Evolutionary conservation across 2,113 vertebrate genomes (phyloP).

Genomic region (Scalopus aquaticus): DNA sequence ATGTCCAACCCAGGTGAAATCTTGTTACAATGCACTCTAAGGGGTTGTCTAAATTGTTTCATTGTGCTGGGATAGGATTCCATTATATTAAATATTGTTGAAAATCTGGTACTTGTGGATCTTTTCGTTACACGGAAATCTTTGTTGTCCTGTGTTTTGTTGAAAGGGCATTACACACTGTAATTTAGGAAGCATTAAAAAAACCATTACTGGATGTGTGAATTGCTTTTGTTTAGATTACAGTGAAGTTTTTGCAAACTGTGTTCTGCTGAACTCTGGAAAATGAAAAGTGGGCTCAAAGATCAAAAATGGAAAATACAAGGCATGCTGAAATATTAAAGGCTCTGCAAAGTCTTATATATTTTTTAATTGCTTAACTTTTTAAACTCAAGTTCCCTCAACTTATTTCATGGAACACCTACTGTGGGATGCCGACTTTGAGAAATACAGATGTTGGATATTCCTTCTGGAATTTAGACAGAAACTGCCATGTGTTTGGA

Average conservation of each 20-base stretch:
- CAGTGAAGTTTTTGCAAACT: conserved; percentile 33
- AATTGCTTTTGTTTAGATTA: conserved; percentile 40
- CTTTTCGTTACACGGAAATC: background rate
- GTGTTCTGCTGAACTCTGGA: background rate
- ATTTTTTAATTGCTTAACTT: background rate
- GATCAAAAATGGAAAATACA: background rate
- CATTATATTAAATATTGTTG: conserved; percentile 33
- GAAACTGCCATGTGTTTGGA: background rate
- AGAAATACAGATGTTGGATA: background rate
- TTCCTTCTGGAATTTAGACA: conserved; percentile 37
- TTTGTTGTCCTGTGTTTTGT: background rate
- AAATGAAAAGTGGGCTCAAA: background rate
- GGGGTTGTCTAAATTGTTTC: conserved; percentile 20
- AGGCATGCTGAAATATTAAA: background rate
- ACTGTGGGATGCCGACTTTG: background rate
- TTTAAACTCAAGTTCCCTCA: background rate
- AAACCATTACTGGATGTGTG: background rate
- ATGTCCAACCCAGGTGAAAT: conserved; percentile 23
- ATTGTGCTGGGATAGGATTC: conserved; percentile 8
- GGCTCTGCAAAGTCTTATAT: background rate
- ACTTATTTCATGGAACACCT: background rate
- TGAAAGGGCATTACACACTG: conserved; percentile 11
- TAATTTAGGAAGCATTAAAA: conserved; percentile 39
- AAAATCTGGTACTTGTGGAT: conserved; percentile 38
- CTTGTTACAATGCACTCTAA: background rate